Evolutionary conservation across 1,140 invertebrate genomes (phyloP).

Genomic region (Drosophila nannoptera): DNA sequence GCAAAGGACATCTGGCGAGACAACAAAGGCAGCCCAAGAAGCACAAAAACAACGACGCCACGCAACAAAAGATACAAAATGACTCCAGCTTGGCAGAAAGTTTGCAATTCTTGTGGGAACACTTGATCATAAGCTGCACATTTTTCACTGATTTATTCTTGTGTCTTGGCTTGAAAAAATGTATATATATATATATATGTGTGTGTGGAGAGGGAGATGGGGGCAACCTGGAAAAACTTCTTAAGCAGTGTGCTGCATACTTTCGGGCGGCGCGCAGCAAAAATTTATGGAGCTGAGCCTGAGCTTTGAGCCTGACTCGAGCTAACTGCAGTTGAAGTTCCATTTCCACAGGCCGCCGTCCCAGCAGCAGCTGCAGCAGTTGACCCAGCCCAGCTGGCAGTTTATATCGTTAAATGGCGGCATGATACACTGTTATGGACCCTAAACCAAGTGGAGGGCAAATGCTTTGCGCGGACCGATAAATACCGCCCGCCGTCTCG

Average conservation of each 20-base stretch:
- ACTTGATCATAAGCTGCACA: slow-evolving; percentile 76
- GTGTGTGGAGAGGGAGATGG: too few species aligned
- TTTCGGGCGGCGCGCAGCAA: slow-evolving; percentile 36
- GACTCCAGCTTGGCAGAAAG: slow-evolving; percentile 45
- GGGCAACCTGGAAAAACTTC: slow-evolving; percentile 13
- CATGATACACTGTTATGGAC: slow-evolving; percentile 27
- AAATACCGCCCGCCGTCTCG: not conserved
- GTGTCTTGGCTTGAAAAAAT: not conserved
- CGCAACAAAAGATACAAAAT: not conserved
- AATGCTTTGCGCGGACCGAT: slow-evolving; percentile 1
- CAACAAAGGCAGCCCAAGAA: slow-evolving; percentile 52
- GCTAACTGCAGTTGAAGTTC: slow-evolving; percentile 6
- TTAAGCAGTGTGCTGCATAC: slow-evolving; percentile 39
- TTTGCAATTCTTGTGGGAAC: slow-evolving; percentile 77
- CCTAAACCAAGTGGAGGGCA: not conserved
- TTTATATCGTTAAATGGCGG: slow-evolving; percentile 21
- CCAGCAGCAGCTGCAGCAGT: slow-evolving; percentile 24
- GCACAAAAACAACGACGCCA: not conserved
- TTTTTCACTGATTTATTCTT: slow-evolving; percentile 73
- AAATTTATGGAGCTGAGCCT: slow-evolving; percentile 54
- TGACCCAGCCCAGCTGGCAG: slow-evolving; percentile 37
- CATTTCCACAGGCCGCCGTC: slow-evolving; percentile 18
- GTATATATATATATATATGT: too few species aligned
- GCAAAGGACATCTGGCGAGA: slow-evolving; percentile 40
- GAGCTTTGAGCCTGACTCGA: slow-evolving; percentile 26